phyloP scores from a whole-genome alignment of 2,113 vertebrate genomes.

The Odocoileus hemionus region DNA sequence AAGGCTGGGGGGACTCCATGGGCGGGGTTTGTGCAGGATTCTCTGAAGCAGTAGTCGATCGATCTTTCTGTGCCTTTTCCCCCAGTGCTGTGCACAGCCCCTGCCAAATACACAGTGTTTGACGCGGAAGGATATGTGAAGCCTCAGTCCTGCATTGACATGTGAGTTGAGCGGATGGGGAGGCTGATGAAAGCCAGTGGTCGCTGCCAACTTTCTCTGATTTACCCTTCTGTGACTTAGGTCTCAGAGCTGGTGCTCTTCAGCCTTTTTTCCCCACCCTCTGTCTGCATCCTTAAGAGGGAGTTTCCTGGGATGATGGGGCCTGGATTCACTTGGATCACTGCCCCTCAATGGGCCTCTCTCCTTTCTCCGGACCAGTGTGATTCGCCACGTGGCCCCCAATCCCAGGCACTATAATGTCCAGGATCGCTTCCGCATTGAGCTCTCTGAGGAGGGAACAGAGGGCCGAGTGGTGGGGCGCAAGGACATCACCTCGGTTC shows the following conservation, averaged over 20 bases:
- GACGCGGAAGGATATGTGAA: constrained; percentile 78
- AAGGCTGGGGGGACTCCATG: not conserved
- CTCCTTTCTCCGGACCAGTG: constrained; percentile 60
- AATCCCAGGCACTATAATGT: constrained; percentile 66
- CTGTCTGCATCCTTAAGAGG: not conserved
- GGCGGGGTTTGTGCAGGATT: not conserved
- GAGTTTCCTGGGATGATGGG: not conserved
- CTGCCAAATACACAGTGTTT: constrained; percentile 76
- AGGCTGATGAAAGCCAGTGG: not conserved
- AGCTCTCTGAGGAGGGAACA: constrained; percentile 73
- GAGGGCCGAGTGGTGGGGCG: constrained; percentile 61
- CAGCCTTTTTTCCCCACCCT: not conserved
- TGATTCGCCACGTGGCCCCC: constrained; percentile 76
- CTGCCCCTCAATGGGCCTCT: not conserved
- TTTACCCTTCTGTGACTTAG: not conserved
- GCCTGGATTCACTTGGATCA: not conserved
- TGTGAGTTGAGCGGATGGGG: constrained; percentile 67
- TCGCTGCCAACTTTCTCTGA: not conserved
- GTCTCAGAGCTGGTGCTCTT: not conserved
- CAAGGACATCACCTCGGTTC: constrained; percentile 73
- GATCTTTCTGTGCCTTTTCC: not conserved
- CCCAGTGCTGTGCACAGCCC: constrained; percentile 77
- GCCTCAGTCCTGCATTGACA: constrained; percentile 79
- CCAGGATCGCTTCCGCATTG: constrained; percentile 77
- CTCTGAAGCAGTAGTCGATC: not conserved